Evolutionary conservation across 1,140 invertebrate species (phyloP), one percentile per base, ranked within the genome.

Genomic region (Saccostrea cuccullata): DNA sequence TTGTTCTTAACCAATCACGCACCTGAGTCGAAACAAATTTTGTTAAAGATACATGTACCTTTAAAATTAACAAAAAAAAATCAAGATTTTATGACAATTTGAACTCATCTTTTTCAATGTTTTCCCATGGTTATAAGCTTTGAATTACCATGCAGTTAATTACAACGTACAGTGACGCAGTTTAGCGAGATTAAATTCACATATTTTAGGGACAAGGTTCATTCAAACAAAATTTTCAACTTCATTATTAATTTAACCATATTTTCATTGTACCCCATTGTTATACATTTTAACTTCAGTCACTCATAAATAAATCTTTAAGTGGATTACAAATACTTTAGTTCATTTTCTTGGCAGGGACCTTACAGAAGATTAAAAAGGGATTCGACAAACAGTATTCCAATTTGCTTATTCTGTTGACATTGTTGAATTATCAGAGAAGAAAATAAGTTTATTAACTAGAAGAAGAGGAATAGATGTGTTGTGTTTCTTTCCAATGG

Each of bases 251-350:
- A 26, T 77, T 77, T 77, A 77, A 77, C 70, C 70, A 77, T 30
- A 77, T 77, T 77, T 67, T 77, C 26, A 30, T 30, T 77, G 30
- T 77, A 15, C 26, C 23, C 70, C 11, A 77, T 77, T 77, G 70
- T 77, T 77, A 77, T 12, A 30, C 26, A 77, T 77, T 30, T 77
- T 77, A 77, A 77, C 70, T 77, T 36, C 70, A 77, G 70, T 77
- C 70, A 77, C 70, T 77, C 70, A 77, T 77, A 77, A 26, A 40
- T 36, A 77, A 77, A 36, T 77, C 70, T 77, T 77, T 77, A 77
- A 77, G 70, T 77, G 70, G 70, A 77, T 77, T 77, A 77, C 70
- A 77, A 77, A 77, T 77, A 77, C 70, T 77, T 77, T 77, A 23
- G 70, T 77, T 77, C 70, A 36, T 77, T 26, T 77, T 77, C 23